Conservation (phyloP, 2,888 invertebrate species). For the Rhingia rostrata region DNA sequence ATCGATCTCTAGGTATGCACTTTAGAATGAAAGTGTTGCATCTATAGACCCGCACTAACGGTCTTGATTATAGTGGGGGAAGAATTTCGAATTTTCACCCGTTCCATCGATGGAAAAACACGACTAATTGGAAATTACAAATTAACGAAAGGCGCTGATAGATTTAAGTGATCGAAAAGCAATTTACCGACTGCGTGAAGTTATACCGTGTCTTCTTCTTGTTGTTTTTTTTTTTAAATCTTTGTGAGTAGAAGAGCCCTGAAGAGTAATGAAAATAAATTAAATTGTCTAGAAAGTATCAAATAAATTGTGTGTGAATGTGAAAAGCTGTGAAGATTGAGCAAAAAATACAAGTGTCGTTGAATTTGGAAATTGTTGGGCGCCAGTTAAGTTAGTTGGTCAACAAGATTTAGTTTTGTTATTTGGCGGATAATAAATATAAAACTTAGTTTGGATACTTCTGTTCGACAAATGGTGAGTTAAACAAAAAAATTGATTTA, state of each 20-base stretch:
- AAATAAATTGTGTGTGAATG: neutral
- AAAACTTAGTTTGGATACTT: slow-evolving; percentile 17
- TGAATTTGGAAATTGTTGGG: slow-evolving; percentile 6
- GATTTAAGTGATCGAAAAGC: slow-evolving; percentile 68
- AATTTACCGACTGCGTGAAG: slow-evolving; percentile 43
- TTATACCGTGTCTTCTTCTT: slow-evolving; percentile 23
- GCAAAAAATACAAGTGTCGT: neutral
- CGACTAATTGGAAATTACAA: slow-evolving; percentile 69
- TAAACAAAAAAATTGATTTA: no score
- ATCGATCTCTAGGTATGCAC: slow-evolving; percentile 55
- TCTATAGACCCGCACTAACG: slow-evolving; percentile 9
- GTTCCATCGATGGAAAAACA: slow-evolving; percentile 42
- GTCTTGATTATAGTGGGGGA: slow-evolving; percentile 22
- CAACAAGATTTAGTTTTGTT: neutral
- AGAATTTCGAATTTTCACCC: slow-evolving; percentile 20
- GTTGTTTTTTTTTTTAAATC: slow-evolving; percentile 9
- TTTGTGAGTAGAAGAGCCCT: neutral
- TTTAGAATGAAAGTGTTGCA: slow-evolving; percentile 47
- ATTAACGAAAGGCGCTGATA: slow-evolving; percentile 72
- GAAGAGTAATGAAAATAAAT: slow-evolving; percentile 29
- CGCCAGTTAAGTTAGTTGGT: neutral
- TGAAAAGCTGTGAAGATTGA: neutral
- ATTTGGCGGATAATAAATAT: neutral
- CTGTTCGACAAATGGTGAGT: slow-evolving; percentile 10
- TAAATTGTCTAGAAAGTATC: slow-evolving; percentile 7